Conservation (phyloP, 2,113 vertebrate genomes). For the Canis aureus region DNA sequence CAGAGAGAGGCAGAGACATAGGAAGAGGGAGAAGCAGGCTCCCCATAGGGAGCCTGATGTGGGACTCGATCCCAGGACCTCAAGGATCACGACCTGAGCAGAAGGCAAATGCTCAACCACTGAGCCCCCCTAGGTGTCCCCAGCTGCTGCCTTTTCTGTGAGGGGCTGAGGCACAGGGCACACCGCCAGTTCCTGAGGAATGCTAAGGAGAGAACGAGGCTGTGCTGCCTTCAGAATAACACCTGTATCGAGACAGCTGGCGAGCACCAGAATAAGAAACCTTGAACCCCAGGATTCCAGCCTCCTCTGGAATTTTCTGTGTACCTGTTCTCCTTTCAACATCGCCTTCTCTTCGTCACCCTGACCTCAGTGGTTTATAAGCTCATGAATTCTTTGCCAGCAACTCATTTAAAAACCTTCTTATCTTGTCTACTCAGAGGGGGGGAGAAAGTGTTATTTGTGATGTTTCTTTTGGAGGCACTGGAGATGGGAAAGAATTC, state of each 20-base stretch:
- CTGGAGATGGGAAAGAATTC: conserved; percentile 39
- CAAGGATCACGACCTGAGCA: too few relatives aligned
- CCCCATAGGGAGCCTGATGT: too few relatives aligned
- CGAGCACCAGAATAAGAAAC: background rate
- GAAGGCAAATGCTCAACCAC: too few relatives aligned
- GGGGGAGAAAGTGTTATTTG: background rate
- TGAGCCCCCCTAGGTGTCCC: too few relatives aligned
- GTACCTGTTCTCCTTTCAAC: background rate
- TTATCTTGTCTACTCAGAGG: conserved; percentile 55
- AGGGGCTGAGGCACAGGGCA: background rate
- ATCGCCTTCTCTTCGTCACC: background rate
- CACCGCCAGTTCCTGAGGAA: background rate
- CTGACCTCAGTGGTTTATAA: conserved; percentile 58
- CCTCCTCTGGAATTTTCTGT: conserved; percentile 16
- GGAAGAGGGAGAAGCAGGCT: too few relatives aligned
- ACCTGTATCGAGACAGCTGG: background rate
- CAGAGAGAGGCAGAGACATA: too few relatives aligned
- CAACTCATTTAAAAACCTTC: conserved; percentile 64
- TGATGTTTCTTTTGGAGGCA: conserved; percentile 51
- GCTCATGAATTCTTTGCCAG: conserved; percentile 63
- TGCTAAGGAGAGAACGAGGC: background rate
- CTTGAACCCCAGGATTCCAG: background rate
- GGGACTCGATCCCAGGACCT: too few relatives aligned
- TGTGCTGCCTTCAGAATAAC: background rate
- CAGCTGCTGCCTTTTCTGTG: background rate